phyloP scores from a whole-genome alignment of 2,797 vertebrate species.

The Perodicticus potto region DNA sequence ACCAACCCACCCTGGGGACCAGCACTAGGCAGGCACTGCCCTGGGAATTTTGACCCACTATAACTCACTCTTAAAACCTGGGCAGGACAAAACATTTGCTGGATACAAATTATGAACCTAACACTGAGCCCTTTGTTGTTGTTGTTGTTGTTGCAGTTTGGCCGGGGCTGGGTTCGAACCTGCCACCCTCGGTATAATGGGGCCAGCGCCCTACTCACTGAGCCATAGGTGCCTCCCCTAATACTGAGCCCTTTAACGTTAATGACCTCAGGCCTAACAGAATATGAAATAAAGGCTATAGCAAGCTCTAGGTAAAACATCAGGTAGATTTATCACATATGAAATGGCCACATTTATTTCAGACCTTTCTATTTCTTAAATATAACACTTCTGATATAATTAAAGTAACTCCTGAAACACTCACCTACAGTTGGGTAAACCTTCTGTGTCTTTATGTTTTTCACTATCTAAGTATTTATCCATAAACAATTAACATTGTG shows the following conservation, averaged over 20 bases:
- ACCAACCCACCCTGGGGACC: neutral
- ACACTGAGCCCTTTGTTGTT: neutral
- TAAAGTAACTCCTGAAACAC: constrained; percentile 14
- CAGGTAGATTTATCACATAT: neutral
- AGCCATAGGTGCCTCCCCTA: neutral
- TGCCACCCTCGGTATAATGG: no score
- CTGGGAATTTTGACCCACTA: neutral
- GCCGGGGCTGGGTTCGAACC: no score
- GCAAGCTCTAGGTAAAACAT: neutral
- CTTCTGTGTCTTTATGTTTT: neutral
- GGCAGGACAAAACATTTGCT: neutral
- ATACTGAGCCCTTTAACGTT: neutral
- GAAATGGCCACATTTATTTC: neutral
- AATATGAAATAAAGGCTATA: neutral
- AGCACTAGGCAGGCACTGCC: neutral
- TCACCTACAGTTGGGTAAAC: neutral
- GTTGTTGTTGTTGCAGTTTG: no score
- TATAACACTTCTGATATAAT: neutral
- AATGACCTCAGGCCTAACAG: neutral
- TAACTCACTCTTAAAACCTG: neutral
- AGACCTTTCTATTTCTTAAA: neutral
- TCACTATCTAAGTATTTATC: neutral
- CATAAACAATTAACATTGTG: neutral
- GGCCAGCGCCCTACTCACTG: no score
- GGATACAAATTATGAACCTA: neutral